These are phyloP conservation scores for Tolmerus cingulatus DNA, from an alignment of 2,888 invertebrate genomes.

Conservation along the genomic window DNA sequence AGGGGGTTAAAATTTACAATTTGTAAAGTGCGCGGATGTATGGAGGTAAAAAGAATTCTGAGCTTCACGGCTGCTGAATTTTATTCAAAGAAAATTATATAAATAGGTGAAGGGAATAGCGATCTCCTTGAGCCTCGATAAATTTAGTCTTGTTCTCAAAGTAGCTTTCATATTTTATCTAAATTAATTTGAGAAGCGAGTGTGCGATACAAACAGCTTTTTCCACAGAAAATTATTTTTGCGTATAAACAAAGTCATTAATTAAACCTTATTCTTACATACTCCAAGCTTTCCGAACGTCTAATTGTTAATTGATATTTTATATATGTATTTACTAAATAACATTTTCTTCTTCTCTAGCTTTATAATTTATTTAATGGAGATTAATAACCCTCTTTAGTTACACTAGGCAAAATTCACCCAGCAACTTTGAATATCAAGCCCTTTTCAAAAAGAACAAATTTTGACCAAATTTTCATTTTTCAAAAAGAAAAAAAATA, in stretches of 20 bases:
- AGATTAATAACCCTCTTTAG: too few relatives aligned
- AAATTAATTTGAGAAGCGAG: neutral
- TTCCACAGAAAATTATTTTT: neutral
- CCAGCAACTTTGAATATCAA: too few relatives aligned
- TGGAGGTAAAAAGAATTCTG: neutral
- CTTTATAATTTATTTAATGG: too few relatives aligned
- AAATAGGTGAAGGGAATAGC: constrained; percentile 7
- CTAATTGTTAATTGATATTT: too few relatives aligned
- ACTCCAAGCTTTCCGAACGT: neutral
- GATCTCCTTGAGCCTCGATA: neutral
- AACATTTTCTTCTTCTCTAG: too few relatives aligned
- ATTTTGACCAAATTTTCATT: too few relatives aligned
- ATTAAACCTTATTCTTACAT: neutral
- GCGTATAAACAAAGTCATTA: neutral
- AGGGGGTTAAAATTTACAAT: neutral
- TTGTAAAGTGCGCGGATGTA: neutral
- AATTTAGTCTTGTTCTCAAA: constrained; percentile 8
- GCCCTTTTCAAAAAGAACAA: too few relatives aligned
- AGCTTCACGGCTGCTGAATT: neutral
- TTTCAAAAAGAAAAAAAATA: too few relatives aligned
- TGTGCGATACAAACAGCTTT: neutral
- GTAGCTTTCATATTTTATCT: neutral
- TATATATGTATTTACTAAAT: too few relatives aligned
- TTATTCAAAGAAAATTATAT: constrained; percentile 9
- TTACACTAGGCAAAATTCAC: too few relatives aligned